Evolutionary conservation across 2,113 vertebrate species (phyloP), one percentile per base, ranked within the genome.

Genomic region (Rhombomys opimus): DNA sequence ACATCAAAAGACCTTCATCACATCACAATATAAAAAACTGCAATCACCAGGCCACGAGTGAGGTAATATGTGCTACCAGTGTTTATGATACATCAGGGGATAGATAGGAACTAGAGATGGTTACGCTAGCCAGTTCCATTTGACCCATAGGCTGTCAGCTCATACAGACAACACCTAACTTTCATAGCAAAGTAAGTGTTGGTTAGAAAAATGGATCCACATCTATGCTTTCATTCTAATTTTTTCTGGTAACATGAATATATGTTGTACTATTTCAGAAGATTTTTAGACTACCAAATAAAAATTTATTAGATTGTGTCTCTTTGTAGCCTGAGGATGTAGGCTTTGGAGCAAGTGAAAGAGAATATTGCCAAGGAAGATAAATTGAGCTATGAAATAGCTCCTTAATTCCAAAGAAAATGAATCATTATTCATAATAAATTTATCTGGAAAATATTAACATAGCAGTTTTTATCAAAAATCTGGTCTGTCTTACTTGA

Each of bases 351-450:
- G 23, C 54, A 97, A 92, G 54, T 30, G 63, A 27, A 96, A 90
- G 46, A 90, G 68, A 96, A 93, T 93, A 90, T 91, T 96, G 95
- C 50, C 85, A 81, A 82, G 75, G 68, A 97, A 95, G 96, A 97
- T 68, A 95, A 96, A 97, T 96, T 52, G 54, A 90, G 35, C 82
- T 80, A 61, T 61, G 82, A 84, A 96, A 89, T 61, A 94, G 59
- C 85, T 94, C 80, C 89, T 97, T 97, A 97, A 96, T 96, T 96
- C 65, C 46, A 86, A 93, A 92, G 90, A 97, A 96, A 97, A 96
- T 93, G 87, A 97, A 93, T 96, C 87, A 96, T 97, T 97, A 91
- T 96, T 97, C 91, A 96, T 95, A 95, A 97, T 91, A 97, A 93
- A 96, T 97, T 96, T 96, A 96, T 96, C 59, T 90, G 35, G 30